phyloP scores from a whole-genome alignment of 2,888 invertebrate genomes.

The Chromoteleia sp. region DNA sequence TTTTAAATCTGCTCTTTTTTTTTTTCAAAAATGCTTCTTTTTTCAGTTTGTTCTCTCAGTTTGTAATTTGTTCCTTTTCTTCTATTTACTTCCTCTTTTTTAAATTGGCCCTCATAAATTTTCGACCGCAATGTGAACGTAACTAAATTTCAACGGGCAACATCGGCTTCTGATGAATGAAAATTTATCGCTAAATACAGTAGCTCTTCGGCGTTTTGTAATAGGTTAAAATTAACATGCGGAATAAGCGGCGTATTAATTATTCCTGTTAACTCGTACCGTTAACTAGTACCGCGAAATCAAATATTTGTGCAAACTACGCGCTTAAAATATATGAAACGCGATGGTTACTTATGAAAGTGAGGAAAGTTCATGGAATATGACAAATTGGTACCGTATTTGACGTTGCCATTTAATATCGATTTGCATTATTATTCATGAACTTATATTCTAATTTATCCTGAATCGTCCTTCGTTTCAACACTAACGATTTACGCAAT shows the following conservation, averaged over 20 bases:
- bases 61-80: too few relatives aligned
- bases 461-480: conserved; percentile 39
- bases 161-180: background rate
- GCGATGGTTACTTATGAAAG: conserved; percentile 37
- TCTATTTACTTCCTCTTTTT: too few relatives aligned
- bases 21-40: too few relatives aligned
- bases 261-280: conserved; percentile 12
- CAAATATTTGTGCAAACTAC: conserved; percentile 32
- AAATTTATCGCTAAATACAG: background rate
- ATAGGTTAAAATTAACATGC: conserved; percentile 22
- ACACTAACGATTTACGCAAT: conserved; percentile 20
- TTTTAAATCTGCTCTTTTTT: too few relatives aligned
- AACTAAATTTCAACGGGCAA: background rate
- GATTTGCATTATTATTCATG: conserved; percentile 49
- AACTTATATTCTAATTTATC: conserved; percentile 25
- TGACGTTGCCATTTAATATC: conserved; percentile 35
- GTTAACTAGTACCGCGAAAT: conserved; percentile 11
- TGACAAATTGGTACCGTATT: conserved; percentile 25
- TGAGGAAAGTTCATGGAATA: conserved; percentile 35
- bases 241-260: conserved; percentile 16
- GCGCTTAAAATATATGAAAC: conserved; percentile 32
- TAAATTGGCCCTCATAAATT: too few relatives aligned
- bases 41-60: too few relatives aligned
- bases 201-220: conserved; percentile 3
- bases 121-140: too few relatives aligned